Conservation (phyloP, 2,113 vertebrate species). For the Rhombomys opimus region DNA sequence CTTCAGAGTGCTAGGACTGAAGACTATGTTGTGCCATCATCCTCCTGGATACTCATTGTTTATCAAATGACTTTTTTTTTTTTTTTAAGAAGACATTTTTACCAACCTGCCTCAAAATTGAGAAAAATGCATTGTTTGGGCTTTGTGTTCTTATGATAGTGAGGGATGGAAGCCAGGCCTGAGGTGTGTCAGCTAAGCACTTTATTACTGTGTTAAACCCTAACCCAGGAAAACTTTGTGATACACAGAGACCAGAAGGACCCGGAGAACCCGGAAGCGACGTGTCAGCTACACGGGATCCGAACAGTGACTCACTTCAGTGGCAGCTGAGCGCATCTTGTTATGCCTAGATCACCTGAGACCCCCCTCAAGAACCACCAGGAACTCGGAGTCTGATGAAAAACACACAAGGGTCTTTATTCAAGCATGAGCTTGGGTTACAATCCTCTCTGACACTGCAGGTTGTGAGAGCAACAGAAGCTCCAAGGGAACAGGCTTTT, state of each 20-base stretch:
- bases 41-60: not conserved
- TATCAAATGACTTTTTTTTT: not conserved
- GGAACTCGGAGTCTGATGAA: no score
- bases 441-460: no score
- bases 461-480: no score
- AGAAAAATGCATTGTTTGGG: not conserved
- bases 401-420: no score
- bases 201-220: not conserved
- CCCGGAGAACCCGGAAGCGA: no score
- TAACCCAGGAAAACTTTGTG: not conserved
- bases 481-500: no score
- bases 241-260: not conserved
- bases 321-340: not conserved
- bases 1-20: not conserved
- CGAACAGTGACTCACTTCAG: not conserved
- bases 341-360: no score
- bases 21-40: not conserved
- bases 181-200: not conserved
- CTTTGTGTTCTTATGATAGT: not conserved
- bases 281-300: no score
- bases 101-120: not conserved
- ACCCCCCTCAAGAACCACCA: no score
- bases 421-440: no score
- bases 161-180: not conserved
- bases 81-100: not conserved